These are phyloP conservation scores for Campoplex nolae DNA, from an alignment of 2,888 invertebrate species.

Conservation along the genomic window DNA sequence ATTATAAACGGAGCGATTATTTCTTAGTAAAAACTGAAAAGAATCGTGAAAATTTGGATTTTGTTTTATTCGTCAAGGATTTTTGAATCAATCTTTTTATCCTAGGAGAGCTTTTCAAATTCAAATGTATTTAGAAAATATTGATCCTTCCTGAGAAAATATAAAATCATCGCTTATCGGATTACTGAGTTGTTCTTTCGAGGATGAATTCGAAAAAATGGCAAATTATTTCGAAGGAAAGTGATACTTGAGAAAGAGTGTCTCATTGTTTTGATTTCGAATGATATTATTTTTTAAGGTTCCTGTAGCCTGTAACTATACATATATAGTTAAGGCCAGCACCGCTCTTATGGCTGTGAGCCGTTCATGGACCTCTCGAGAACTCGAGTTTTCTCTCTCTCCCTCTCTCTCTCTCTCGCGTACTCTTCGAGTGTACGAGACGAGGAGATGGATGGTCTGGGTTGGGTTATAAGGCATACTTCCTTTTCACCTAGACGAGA, in stretches of 20 bases:
- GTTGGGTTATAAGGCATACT: constrained; percentile 76
- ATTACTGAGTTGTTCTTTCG: background rate
- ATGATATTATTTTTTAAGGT: background rate
- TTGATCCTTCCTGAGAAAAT: background rate
- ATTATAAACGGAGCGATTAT: too few relatives aligned
- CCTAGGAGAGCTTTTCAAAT: too few relatives aligned
- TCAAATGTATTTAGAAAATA: background rate
- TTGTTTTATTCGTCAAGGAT: too few relatives aligned
- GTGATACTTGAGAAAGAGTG: background rate
- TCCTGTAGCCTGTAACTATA: constrained; percentile 27
- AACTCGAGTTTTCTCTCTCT: constrained; percentile 68
- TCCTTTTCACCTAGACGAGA: constrained; percentile 75
- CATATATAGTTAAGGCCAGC: background rate
- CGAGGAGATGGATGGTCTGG: constrained; percentile 73
- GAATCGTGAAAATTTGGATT: too few relatives aligned
- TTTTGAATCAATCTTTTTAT: too few relatives aligned
- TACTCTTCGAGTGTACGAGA: constrained; percentile 19
- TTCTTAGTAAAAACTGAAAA: too few relatives aligned
- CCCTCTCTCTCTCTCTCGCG: constrained; percentile 64
- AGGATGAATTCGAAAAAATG: background rate
- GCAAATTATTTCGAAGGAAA: background rate
- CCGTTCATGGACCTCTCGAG: constrained; percentile 59
- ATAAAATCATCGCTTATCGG: too few relatives aligned
- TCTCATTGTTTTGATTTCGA: background rate
- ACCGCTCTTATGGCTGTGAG: constrained; percentile 36